Base-by-base conservation (phyloP, 1,140 invertebrate species). In the Drosophila murphyi region DNA sequence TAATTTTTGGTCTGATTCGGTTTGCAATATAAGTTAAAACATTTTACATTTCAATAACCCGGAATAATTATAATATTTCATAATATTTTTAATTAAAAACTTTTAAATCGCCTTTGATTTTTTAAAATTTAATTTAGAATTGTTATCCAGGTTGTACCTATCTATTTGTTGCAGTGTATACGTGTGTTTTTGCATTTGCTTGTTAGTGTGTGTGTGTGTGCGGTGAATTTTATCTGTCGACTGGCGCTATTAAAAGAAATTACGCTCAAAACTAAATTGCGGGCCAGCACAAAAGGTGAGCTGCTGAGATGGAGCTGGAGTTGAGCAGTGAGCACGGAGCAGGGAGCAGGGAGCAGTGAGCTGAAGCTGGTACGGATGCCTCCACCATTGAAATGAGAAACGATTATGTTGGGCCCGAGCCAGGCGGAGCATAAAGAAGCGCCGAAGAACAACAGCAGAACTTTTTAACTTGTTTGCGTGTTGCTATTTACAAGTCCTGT, bases 401-500 rank as follows among this genome's bases (percentile, higher is more conserved):
- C 89, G 90, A 91, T 91, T 91, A 89, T 91, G 90, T 86, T 89
- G 74, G 83, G 74, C 56, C 74, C 80, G 67, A 76, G 69, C 74
- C 79, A 68, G 57, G 72, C 54, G 74, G 65, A 78, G 71, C 68
- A 81, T 80, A 87, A 88, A 88, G 80, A 88, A 88, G 80, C 82
- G 71, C 70, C 79, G 79, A 83, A 75, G 81, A 83, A 89, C 83
- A 76, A 79, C 79, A 71, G 71, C 12, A 74, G 77, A 90, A 87
- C 77, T 90, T 91, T 91, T 91, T 82, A 91, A 91, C 90, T 91
- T 91, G 89, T 91, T 91, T 91, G 86, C 80, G 80, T 88, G 82
- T 91, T 91, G 89, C 86, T 91, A 91, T 91, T 91, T 91, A 91
- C 79, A 87, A 90, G 90, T 91, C 90, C 90, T 91, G 74, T 79